A percentile compares a stretch with the other conserved stretches of the same genome.
These are phyloP conservation scores for Craseonycteris thonglongyai DNA, from an alignment of 2,113 vertebrate genomes.

Conservation along the genomic window DNA sequence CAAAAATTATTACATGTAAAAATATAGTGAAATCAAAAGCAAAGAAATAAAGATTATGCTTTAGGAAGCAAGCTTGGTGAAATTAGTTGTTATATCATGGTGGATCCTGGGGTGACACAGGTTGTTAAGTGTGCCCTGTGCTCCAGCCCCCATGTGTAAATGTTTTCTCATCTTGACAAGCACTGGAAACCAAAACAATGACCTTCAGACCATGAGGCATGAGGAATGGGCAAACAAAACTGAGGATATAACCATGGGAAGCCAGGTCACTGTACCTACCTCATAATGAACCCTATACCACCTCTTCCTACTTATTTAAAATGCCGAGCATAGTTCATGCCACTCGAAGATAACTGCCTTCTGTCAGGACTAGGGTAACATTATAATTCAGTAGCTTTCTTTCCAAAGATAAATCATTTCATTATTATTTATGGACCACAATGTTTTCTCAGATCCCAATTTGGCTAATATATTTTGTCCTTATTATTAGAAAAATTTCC, in stretches of 20 bases:
- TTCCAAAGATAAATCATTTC: background rate
- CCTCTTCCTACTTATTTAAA: background rate
- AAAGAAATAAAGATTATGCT: background rate
- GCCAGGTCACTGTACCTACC: background rate
- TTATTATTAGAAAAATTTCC: background rate
- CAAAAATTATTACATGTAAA: background rate
- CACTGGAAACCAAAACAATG: background rate
- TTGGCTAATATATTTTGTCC: background rate
- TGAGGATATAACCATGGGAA: background rate
- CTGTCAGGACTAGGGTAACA: background rate
- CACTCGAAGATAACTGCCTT: background rate
- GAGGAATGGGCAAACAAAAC: background rate
- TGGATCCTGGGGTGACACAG: background rate
- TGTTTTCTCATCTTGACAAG: background rate
- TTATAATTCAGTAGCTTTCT: background rate
- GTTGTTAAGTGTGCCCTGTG: background rate
- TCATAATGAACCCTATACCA: background rate
- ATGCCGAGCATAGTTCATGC: background rate
- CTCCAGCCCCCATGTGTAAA: accelerated
- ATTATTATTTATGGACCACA: background rate
- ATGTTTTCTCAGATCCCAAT: background rate
- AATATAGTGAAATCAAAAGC: background rate
- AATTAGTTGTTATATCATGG: background rate
- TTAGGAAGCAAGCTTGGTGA: background rate
- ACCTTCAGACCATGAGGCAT: background rate